These are phyloP conservation scores for Aleadryas rufinucha DNA, from an alignment of 2,113 vertebrate species.

Conservation along the genomic window DNA sequence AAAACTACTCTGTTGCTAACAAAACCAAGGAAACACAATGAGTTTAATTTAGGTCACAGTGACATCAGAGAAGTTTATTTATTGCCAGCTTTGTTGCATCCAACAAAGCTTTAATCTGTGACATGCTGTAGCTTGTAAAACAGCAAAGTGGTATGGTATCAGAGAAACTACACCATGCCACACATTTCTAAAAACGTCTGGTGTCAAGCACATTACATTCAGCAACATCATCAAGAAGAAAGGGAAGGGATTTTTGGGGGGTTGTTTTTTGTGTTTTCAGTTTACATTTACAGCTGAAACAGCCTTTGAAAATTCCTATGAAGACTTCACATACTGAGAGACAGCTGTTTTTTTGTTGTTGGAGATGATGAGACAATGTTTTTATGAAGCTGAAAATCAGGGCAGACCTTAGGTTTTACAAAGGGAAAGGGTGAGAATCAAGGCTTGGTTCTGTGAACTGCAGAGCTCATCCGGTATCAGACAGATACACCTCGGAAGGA, in stretches of 20 bases:
- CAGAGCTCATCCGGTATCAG: neutral
- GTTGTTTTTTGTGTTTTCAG: slow-evolving; percentile 26
- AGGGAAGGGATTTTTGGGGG: neutral
- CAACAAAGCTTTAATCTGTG: slow-evolving; percentile 69
- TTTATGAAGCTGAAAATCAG: slow-evolving; percentile 37
- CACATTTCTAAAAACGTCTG: slow-evolving; percentile 9
- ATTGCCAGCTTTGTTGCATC: slow-evolving; percentile 61
- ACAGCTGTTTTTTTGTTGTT: slow-evolving; percentile 24
- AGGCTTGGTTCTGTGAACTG: neutral
- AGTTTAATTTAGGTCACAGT: slow-evolving; percentile 68
- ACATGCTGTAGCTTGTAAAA: slow-evolving; percentile 65
- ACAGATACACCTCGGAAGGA: neutral
- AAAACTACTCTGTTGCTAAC: neutral
- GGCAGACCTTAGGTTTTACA: slow-evolving; percentile 9
- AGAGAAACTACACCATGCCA: slow-evolving; percentile 56
- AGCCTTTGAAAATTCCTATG: slow-evolving; percentile 52
- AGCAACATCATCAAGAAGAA: slow-evolving; percentile 46
- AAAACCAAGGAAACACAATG: slow-evolving; percentile 25
- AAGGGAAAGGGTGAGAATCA: neutral
- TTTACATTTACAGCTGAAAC: slow-evolving; percentile 40
- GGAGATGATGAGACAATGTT: neutral
- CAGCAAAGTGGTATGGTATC: slow-evolving; percentile 56
- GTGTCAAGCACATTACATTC: slow-evolving; percentile 22
- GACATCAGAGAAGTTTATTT: slow-evolving; percentile 65
- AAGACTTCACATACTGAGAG: slow-evolving; percentile 33